phyloP scores from a whole-genome alignment of 2,113 vertebrate species.

The Microcebus griseorufus region DNA sequence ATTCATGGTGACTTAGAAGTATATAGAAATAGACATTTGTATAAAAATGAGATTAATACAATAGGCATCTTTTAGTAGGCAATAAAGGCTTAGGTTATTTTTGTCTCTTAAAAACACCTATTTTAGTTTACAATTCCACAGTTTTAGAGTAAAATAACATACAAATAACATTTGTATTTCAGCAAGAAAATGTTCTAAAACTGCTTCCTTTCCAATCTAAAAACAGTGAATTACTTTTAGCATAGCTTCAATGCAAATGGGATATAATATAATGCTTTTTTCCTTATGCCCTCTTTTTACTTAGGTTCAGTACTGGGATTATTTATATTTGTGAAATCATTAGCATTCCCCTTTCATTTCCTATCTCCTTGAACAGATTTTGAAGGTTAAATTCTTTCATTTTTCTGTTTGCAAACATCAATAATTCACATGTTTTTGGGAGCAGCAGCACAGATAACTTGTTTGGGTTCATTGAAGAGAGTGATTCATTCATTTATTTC shows the following conservation, averaged over 20 bases:
- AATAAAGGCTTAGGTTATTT: background rate
- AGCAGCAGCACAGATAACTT: background rate
- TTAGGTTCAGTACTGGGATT: background rate
- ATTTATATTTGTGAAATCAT: background rate
- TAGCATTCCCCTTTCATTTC: background rate
- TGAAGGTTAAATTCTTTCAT: background rate
- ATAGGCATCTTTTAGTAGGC: background rate
- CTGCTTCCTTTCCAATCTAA: background rate
- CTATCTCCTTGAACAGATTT: background rate
- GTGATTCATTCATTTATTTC: background rate
- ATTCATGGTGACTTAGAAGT: background rate
- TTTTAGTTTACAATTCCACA: background rate
- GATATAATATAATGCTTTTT: background rate
- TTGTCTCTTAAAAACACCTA: background rate
- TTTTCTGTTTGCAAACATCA: background rate
- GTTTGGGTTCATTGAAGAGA: background rate
- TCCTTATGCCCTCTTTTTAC: background rate
- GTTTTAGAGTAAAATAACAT: background rate
- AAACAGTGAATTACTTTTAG: background rate
- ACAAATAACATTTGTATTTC: background rate
- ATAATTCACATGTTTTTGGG: background rate
- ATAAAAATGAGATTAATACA: background rate
- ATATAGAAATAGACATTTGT: background rate
- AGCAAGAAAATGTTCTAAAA: slow-evolving; percentile 3
- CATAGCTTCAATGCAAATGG: background rate